Percentiles rank a stretch among this genome's conserved stretches.
Evolutionary conservation across 2,888 invertebrate species (phyloP).

Genomic region (Uropetala carovei): DNA sequence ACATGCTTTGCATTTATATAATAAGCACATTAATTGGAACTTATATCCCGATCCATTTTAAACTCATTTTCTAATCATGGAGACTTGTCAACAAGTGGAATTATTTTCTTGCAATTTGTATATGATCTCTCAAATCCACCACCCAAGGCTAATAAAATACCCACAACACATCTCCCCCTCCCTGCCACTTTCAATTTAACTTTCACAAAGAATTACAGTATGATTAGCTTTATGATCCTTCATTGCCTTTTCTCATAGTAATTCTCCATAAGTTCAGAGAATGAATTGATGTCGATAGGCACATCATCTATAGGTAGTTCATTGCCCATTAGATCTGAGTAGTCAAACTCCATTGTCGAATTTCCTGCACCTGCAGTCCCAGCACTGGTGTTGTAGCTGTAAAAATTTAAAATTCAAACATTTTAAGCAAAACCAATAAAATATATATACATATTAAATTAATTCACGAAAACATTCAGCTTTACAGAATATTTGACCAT

Average conservation of each 20-base stretch:
- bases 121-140: slow-evolving; percentile 17
- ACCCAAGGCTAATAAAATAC: slow-evolving; percentile 34
- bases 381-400: slow-evolving; percentile 43
- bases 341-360: slow-evolving; percentile 68
- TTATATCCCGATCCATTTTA: neutral
- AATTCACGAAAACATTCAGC: too few relatives aligned
- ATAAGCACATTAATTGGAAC: slow-evolving; percentile 3
- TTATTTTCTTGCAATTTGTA: neutral
- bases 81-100: neutral
- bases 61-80: neutral
- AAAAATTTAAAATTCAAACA: slow-evolving; percentile 53
- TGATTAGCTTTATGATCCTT: neutral
- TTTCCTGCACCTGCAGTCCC: slow-evolving; percentile 27
- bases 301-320: slow-evolving; percentile 69
- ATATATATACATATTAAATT: too few relatives aligned
- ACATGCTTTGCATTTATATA: slow-evolving; percentile 12
- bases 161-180: neutral
- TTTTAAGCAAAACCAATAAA: neutral
- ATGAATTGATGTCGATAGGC: slow-evolving; percentile 67
- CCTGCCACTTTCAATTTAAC: neutral
- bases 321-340: slow-evolving; percentile 69
- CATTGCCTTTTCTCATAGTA: slow-evolving; percentile 20
- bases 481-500: too few relatives aligned
- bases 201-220: neutral
- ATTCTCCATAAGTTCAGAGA: slow-evolving; percentile 52